phyloP scores from a whole-genome alignment of 2,797 vertebrate genomes.

The Diglossa cyanea region DNA sequence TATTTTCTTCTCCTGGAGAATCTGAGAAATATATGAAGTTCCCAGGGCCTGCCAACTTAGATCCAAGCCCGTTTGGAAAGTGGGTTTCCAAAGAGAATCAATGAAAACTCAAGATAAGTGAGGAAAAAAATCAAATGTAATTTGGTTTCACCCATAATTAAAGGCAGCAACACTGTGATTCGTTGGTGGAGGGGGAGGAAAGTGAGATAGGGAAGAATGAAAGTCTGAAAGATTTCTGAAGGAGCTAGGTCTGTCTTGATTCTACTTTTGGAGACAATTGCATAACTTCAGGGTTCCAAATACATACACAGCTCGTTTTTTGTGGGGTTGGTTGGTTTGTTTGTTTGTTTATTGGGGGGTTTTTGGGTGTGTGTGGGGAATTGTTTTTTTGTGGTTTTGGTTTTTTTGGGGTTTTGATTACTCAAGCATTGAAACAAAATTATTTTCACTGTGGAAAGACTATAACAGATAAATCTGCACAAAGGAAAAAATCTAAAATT shows the following conservation, averaged over 20 bases:
- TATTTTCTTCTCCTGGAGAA: neutral
- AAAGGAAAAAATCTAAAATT: neutral
- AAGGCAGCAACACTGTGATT: neutral
- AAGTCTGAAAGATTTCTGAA: neutral
- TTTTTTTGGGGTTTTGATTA: neutral
- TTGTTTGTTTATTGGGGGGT: neutral
- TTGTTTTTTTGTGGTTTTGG: neutral
- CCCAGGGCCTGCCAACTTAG: neutral
- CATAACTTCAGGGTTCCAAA: neutral
- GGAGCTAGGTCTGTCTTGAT: neutral
- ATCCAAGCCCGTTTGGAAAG: neutral
- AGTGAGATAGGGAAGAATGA: neutral
- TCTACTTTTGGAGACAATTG: neutral
- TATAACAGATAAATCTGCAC: neutral
- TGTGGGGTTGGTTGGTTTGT: fast-evolving
- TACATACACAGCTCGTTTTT: neutral
- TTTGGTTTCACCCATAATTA: neutral
- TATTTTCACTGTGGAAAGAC: neutral
- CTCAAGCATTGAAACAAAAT: neutral
- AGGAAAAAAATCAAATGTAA: neutral
- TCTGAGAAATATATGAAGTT: neutral
- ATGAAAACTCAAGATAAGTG: neutral
- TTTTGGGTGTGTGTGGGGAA: neutral
- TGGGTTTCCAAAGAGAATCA: neutral
- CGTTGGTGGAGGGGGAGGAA: neutral